Base-by-base conservation (phyloP, 1,140 invertebrate species). In the Cotesia vestalis region DNA sequence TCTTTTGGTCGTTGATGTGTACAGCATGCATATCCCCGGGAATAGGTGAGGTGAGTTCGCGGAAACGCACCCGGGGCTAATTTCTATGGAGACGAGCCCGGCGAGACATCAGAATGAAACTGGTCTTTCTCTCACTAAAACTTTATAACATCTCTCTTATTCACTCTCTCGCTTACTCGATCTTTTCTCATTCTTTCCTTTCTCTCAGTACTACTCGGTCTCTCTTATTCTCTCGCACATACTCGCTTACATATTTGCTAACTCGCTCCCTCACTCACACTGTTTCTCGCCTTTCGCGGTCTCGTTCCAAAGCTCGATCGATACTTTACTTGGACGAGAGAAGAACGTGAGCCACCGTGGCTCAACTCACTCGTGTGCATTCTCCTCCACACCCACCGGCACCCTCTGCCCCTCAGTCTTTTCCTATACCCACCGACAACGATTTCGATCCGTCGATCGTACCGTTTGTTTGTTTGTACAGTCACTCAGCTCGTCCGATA, bases 1-100 rank as follows among this genome's bases (percentile, higher is more conserved):
- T 68, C 46, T 74, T 55, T 17, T 68, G 14, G 55, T 14, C 27
- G 36, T 51, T 53, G 20, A 9, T 27, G 46, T 68, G 35, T 67
- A 46, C 34, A 14, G 59, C 63, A 63, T 64, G 59, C 66, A 57
- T 46, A 46, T 62, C 73, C 63, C 69, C 64, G 69, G 69, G 55
- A 71, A 61, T 70, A 71, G 69, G 40, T 71, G 66, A 71, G 46
- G 40, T 38, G 63, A 69, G 46, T 71, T 72, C 71, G 67, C 64
- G 68, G 62, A 73, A 76, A 76, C 68, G 66, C 71, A 68, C 59
- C 71, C 74, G 68, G 71, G 71, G 68, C 69, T 71, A 76, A 73
- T 76, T 74, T 73, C 72, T 73, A 76, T 71, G 51, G 68, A 73
- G 69, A 76, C 71, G 66, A 62, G 61, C 67, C 70, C 57, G 73